Evolutionary conservation across 1,140 invertebrate species (phyloP), one percentile per base, ranked within the genome.

Genomic region (Solen grandis): DNA sequence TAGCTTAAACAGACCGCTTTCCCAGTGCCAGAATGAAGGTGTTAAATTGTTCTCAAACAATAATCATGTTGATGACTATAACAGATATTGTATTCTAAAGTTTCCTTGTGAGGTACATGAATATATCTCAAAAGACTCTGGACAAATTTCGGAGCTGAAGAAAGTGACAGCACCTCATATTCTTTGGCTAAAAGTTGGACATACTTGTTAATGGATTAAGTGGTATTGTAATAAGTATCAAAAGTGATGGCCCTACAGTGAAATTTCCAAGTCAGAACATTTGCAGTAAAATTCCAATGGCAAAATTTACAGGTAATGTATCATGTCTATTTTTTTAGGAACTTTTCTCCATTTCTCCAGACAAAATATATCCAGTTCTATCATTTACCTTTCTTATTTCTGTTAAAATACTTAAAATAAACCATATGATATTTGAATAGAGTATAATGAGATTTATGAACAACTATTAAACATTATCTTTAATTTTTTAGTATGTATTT

Each of bases 151-250:
- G 35, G 25, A 52, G 10, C 46, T 54, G 1, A 2, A 33, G 36
- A 46, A 70, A 1, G 14, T 55, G 22, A 33, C 22, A 19, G 41
- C 50, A 2, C 46, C 52, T 19, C n/a, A 3, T 8, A 54, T 29
- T 25, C 35, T 70, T 10, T 70, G 41, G 66, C 35, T 54, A 52
- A 70, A 70, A 54, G 19, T 54, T 50, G 70, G 70, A 38, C 57
- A 74, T 27, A 13, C 35, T 74, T 5, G 70, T 74, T 0, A 74
- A 74, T 62, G 70, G 70, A n/a, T 46, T 74, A 19, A 29, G 52
- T 31, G 70, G 70, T 22, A 55, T 19, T n/a, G n/a, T n/a, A n/a
- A n/a, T n/a, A n/a, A n/a, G n/a, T n/a, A n/a, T n/a, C n/a, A n/a
- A n/a, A n/a, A n/a, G n/a, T n/a, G n/a, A n/a, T n/a, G n/a, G n/a